These are phyloP conservation scores for Bufo gargarizans DNA, from an alignment of 2,113 vertebrate genomes.

Conservation along the genomic window DNA sequence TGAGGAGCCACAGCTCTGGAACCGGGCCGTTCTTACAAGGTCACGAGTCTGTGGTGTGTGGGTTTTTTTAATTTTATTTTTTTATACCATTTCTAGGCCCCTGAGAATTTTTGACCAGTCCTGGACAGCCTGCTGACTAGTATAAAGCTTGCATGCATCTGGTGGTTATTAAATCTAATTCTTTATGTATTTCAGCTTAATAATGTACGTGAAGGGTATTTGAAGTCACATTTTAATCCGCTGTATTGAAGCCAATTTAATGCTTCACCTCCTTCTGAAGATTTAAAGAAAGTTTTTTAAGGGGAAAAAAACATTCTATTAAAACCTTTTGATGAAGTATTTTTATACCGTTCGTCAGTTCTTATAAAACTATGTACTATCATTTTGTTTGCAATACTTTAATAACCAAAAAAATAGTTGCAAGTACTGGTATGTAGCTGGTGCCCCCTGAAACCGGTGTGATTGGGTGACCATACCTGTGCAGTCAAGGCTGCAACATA, in stretches of 20 bases:
- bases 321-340: not conserved
- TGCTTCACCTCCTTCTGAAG: not conserved
- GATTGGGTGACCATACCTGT: too few relatives aligned
- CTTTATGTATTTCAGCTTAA: not conserved
- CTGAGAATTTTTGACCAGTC: too few relatives aligned
- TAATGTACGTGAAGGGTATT: constrained; percentile 5
- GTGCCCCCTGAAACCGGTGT: too few relatives aligned
- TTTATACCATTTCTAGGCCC: too few relatives aligned
- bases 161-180: constrained; percentile 2
- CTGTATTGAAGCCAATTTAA: constrained; percentile 31
- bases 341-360: constrained; percentile 10
- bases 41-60: too few relatives aligned
- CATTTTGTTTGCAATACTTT: not conserved
- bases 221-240: constrained; percentile 23
- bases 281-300: not conserved
- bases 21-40: too few relatives aligned
- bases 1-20: too few relatives aligned
- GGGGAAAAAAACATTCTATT: not conserved
- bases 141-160: not conserved
- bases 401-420: too few relatives aligned
- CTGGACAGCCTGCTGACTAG: not conserved
- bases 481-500: too few relatives aligned
- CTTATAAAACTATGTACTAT: not conserved
- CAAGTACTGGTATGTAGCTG: too few relatives aligned
- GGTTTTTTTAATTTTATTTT: too few relatives aligned